Conservation (phyloP, 1,140 invertebrate genomes). For the Notospermus geniculatus region DNA sequence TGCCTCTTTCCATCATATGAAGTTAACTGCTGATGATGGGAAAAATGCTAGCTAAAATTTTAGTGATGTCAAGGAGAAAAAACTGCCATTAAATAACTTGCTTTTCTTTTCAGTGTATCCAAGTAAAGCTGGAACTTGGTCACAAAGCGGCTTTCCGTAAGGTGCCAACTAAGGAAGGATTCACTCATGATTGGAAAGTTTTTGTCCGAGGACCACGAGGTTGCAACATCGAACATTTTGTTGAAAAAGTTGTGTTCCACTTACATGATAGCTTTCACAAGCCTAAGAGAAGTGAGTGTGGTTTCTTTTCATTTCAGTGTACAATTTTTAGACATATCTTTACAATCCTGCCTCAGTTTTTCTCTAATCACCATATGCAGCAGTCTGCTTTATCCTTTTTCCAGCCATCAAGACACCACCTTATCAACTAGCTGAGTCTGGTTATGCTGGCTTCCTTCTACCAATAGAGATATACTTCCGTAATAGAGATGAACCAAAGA, state of each 20-base stretch:
- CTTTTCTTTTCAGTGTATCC: conserved; percentile 59
- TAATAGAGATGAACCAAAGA: conserved; percentile 88
- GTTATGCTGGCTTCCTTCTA: conserved; percentile 89
- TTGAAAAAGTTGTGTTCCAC: conserved; percentile 92
- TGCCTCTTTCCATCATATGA: too few species aligned
- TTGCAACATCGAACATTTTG: conserved; percentile 77
- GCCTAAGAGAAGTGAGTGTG: conserved; percentile 66
- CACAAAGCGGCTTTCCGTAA: conserved; percentile 78
- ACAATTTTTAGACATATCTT: background rate
- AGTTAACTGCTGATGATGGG: too few species aligned
- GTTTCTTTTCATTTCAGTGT: background rate
- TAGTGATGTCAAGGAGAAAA: background rate
- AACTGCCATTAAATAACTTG: background rate
- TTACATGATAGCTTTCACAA: conserved; percentile 90
- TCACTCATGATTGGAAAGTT: conserved; percentile 97
- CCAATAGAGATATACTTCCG: conserved; percentile 88
- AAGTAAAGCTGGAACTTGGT: conserved; percentile 87
- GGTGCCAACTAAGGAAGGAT: conserved; percentile 79
- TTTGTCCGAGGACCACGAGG: conserved; percentile 85
- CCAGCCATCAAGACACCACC: conserved; percentile 77
- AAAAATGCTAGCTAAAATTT: background rate
- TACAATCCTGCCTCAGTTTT: background rate
- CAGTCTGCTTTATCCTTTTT: conserved; percentile 19
- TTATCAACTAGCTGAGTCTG: conserved; percentile 86
- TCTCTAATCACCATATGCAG: background rate